These are phyloP conservation scores for Callaeas wilsoni DNA, from an alignment of 2,113 vertebrate genomes.

Conservation along the genomic window DNA sequence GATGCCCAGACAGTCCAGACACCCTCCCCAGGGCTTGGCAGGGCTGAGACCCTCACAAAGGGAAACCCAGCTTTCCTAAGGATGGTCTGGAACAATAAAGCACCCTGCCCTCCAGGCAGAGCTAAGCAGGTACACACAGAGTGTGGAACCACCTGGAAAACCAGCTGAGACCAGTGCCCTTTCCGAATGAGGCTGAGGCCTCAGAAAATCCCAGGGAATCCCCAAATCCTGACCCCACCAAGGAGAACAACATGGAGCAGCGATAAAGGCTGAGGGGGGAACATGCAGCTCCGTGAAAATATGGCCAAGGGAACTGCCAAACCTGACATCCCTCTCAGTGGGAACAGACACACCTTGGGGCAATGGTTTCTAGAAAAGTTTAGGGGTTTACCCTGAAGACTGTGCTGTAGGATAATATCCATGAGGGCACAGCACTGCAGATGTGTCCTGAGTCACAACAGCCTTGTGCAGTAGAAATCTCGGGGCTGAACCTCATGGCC, in stretches of 20 bases:
- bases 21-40: not conserved
- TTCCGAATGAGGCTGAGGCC: not conserved
- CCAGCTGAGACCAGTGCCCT: not conserved
- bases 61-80: not conserved
- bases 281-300: not conserved
- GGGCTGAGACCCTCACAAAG: not conserved
- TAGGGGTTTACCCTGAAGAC: rapidly evolving
- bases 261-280: not conserved
- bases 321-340: not conserved
- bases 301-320: not conserved
- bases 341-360: not conserved
- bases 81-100: not conserved
- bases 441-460: not conserved
- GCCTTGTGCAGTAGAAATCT: not conserved
- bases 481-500: not conserved
- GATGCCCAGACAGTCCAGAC: not conserved
- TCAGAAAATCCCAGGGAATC: not conserved
- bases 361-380: not conserved
- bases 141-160: not conserved
- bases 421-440: not conserved
- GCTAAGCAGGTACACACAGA: not conserved
- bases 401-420: not conserved
- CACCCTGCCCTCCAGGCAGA: not conserved
- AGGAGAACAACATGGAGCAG: rapidly evolving
- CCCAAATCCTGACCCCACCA: not conserved